Evolutionary conservation across 1,140 invertebrate genomes (phyloP).

Genomic region (Drosophila willistoni): DNA sequence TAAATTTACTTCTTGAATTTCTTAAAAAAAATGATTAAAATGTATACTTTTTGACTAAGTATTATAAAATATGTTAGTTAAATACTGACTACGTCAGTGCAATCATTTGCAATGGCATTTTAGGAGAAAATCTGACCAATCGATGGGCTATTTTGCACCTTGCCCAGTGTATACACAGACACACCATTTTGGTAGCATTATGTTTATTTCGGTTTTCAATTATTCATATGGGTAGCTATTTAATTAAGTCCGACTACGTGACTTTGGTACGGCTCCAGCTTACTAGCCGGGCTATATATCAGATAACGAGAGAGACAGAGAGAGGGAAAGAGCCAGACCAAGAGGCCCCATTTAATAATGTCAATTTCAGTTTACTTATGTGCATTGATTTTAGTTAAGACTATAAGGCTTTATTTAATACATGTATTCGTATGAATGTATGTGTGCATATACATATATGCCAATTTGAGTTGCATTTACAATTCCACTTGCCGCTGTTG

Average conservation of each 20-base stretch:
- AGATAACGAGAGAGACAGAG: no score
- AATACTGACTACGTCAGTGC: not conserved
- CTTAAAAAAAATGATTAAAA: no score
- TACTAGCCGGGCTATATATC: not conserved
- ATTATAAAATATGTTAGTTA: not conserved
- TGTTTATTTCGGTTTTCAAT: conserved; percentile 10
- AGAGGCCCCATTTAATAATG: conserved; percentile 58
- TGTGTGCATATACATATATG: not conserved
- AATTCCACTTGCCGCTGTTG: conserved; percentile 31
- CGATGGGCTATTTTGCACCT: not conserved
- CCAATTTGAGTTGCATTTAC: conserved; percentile 36
- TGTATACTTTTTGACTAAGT: no score
- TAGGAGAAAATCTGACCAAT: not conserved
- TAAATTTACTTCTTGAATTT: no score
- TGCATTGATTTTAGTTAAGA: conserved; percentile 53
- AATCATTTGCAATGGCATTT: not conserved
- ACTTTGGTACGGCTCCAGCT: conserved; percentile 1
- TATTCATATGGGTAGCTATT: conserved; percentile 35
- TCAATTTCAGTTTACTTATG: conserved; percentile 47
- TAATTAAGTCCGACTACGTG: conserved; percentile 58
- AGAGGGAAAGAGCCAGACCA: not conserved
- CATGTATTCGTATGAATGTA: not conserved
- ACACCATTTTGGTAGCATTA: not conserved
- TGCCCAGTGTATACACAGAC: not conserved
- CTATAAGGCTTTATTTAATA: conserved; percentile 21